Conservation (phyloP, 2,113 vertebrate genomes). For the Meleagris gallopavo region DNA sequence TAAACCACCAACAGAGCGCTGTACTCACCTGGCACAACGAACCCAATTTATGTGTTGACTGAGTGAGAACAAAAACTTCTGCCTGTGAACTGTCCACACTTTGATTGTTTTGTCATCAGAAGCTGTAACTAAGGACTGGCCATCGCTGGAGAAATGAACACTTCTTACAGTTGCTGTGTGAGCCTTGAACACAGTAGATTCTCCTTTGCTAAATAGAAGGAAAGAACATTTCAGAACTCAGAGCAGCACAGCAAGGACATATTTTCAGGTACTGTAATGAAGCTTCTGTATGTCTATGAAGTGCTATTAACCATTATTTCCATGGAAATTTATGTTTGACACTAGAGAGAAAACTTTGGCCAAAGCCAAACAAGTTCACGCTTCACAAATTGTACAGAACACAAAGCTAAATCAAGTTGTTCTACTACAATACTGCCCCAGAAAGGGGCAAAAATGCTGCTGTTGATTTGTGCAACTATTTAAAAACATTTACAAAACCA, state of each 20-base stretch:
- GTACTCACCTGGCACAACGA: conserved; percentile 91
- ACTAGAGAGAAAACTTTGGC: neutral
- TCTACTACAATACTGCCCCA: neutral
- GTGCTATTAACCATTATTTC: neutral
- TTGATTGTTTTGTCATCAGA: conserved; percentile 97
- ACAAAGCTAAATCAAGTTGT: neutral
- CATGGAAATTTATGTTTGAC: neutral
- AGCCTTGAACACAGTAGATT: conserved; percentile 90
- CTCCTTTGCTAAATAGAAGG: conserved; percentile 85
- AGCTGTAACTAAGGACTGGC: conserved; percentile 91
- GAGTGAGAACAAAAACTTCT: conserved; percentile 95
- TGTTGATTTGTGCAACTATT: neutral
- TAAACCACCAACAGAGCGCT: neutral
- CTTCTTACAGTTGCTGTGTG: conserved; percentile 92
- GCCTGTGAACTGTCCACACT: conserved; percentile 93
- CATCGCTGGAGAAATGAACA: conserved; percentile 91
- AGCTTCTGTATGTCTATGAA: neutral
- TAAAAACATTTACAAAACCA: neutral
- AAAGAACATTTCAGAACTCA: neutral
- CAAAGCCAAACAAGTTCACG: neutral
- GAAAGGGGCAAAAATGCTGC: neutral
- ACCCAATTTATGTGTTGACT: conserved; percentile 98
- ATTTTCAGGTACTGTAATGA: neutral
- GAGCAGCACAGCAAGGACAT: neutral
- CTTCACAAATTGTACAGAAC: neutral